These are phyloP conservation scores for Palythoa grandiflora DNA, from an alignment of 92 coral and sea anemone genomes.

Conservation along the genomic window DNA sequence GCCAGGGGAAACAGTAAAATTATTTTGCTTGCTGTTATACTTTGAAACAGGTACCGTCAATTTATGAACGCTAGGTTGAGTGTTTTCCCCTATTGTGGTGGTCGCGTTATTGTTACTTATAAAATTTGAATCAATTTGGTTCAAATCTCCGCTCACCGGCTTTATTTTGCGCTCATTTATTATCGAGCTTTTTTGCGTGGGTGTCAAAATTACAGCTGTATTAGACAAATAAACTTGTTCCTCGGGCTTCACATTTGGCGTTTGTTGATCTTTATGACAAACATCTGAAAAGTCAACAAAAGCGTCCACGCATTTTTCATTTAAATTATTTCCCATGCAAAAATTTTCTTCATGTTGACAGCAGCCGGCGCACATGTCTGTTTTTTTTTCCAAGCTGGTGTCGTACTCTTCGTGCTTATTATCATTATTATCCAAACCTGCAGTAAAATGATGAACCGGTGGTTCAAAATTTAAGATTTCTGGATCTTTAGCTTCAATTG, in stretches of 20 bases:
- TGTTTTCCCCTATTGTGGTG: not conserved
- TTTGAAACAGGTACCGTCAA: not conserved
- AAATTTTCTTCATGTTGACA: not conserved
- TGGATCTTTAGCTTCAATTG: constrained; percentile 1
- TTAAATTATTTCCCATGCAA: not conserved
- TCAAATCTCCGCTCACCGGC: not conserved
- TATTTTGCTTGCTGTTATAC: not conserved
- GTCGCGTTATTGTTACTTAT: not conserved
- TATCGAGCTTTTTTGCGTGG: not conserved
- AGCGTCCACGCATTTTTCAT: not conserved
- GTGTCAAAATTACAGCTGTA: not conserved
- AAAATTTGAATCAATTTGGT: not conserved
- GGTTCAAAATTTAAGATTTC: not conserved
- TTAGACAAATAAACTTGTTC: constrained; percentile 13
- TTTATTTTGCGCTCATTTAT: not conserved
- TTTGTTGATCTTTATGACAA: constrained; percentile 26
- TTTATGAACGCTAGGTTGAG: not conserved
- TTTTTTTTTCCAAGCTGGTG: not conserved
- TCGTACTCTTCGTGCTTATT: not conserved
- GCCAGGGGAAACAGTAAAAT: not conserved
- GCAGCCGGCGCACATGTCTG: not conserved
- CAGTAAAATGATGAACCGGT: not conserved
- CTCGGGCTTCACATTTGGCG: not conserved
- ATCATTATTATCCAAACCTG: not conserved
- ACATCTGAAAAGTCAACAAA: not conserved